These are phyloP conservation scores for Acrobasis suavella DNA, from an alignment of 2,888 invertebrate genomes.

Conservation along the genomic window DNA sequence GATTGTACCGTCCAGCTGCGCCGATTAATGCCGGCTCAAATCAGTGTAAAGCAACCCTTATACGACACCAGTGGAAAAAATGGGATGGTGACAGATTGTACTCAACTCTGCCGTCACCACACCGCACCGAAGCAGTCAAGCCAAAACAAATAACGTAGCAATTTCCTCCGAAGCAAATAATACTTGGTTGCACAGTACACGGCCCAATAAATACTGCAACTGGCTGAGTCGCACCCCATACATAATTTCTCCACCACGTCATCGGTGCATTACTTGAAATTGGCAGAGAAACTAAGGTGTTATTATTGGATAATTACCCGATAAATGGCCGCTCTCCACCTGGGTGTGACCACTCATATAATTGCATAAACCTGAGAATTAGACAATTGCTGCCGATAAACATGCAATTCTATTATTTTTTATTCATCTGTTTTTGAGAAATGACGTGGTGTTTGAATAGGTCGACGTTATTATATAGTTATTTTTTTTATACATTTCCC, in stretches of 20 bases:
- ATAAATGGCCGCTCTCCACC: constrained; percentile 3
- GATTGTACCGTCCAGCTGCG: too few relatives aligned
- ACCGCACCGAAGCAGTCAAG: too few relatives aligned
- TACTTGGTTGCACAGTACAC: neutral
- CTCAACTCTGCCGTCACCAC: too few relatives aligned
- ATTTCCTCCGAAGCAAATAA: too few relatives aligned
- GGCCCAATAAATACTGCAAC: neutral
- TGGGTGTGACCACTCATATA: constrained; percentile 14
- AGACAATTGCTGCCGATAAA: constrained; percentile 3
- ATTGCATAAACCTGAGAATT: constrained; percentile 3
- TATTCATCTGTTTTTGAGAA: neutral
- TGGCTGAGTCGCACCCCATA: neutral
- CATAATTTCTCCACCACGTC: constrained; percentile 1
- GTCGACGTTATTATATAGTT: too few relatives aligned
- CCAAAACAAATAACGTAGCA: too few relatives aligned
- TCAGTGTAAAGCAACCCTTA: too few relatives aligned
- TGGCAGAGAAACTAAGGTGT: constrained; percentile 14
- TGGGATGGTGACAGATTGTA: too few relatives aligned
- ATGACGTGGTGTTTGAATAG: too few relatives aligned
- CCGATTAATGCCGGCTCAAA: too few relatives aligned
- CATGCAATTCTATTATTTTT: constrained; percentile 9
- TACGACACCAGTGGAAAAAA: too few relatives aligned
- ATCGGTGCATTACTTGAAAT: constrained; percentile 19
- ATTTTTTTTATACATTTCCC: too few relatives aligned
- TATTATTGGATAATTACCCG: constrained; percentile 21